These are phyloP conservation scores for Trachymyrmex septentrionalis DNA, from an alignment of 1,140 invertebrate species.

Conservation along the genomic window DNA sequence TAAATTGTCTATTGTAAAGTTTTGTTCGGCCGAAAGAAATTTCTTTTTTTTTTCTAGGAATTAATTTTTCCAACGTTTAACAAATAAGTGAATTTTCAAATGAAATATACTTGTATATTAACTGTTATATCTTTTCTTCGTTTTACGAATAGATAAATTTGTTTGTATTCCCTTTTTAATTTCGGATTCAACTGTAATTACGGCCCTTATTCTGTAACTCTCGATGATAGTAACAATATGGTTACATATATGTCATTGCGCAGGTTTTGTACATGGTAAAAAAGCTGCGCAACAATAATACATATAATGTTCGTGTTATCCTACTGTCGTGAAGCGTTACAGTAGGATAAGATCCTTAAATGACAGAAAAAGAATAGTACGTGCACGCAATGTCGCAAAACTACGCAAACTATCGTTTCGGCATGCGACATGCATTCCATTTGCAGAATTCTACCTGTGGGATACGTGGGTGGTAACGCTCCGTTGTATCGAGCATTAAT, in stretches of 20 bases:
- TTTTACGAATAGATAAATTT: neutral
- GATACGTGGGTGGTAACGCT: slow-evolving; percentile 71
- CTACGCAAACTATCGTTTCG: neutral
- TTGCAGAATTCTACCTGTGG: slow-evolving; percentile 66
- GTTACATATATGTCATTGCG: too few species aligned
- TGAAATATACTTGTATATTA: neutral
- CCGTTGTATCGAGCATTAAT: slow-evolving; percentile 80
- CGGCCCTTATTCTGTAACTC: too few species aligned
- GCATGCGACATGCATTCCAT: neutral
- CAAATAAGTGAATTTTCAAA: neutral
- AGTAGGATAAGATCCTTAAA: neutral
- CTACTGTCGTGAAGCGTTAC: too few species aligned
- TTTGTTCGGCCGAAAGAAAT: neutral
- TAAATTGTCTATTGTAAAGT: neutral
- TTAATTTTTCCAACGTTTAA: neutral
- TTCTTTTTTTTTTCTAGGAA: neutral
- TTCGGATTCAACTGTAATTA: neutral
- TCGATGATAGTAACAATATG: too few species aligned
- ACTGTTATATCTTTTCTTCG: neutral
- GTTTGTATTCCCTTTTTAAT: neutral
- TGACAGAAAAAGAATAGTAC: neutral
- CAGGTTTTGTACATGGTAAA: too few species aligned
- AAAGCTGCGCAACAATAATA: too few species aligned
- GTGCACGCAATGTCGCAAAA: neutral
- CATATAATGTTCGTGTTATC: too few species aligned